A percentile compares a stretch with the other conserved stretches of the same genome.
phyloP scores from a whole-genome alignment of 1,140 invertebrate species.

The Caenorhabditis inopinata region DNA sequence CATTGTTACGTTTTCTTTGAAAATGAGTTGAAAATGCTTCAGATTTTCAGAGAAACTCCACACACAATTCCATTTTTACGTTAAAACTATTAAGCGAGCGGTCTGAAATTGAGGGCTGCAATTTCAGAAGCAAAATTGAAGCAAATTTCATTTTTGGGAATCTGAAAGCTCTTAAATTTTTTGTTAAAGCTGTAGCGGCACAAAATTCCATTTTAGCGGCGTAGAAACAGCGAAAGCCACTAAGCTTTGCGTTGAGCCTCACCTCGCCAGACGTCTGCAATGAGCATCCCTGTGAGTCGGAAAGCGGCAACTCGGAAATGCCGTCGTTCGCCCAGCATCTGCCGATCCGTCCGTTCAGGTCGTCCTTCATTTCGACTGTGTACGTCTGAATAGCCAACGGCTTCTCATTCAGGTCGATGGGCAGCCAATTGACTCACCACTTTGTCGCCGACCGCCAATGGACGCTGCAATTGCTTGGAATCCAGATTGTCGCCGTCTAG shows the following conservation, averaged over 20 bases:
- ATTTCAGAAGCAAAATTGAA: no score
- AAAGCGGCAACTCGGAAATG: slow-evolving; percentile 59
- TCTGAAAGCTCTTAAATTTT: no score
- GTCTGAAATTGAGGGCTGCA: no score
- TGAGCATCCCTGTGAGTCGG: slow-evolving; percentile 60
- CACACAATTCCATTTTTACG: no score
- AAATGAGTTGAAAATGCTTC: no score
- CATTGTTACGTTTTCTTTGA: no score
- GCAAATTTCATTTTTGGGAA: no score
- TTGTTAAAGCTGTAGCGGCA: no score
- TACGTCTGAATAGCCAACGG: slow-evolving; percentile 50
- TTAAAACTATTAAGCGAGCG: no score
- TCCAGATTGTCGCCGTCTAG: slow-evolving; percentile 50
- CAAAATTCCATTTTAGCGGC: no score
- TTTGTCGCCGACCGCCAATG: slow-evolving; percentile 62
- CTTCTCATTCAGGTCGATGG: background rate
- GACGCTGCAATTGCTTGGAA: slow-evolving; percentile 49
- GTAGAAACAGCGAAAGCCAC: no score
- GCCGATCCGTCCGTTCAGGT: slow-evolving; percentile 60
- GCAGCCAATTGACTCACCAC: slow-evolving; percentile 55
- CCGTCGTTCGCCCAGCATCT: slow-evolving; percentile 62
- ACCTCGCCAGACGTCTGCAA: slow-evolving; percentile 48
- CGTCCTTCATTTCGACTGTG: slow-evolving; percentile 58
- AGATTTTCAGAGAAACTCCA: no score
- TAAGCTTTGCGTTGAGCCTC: background rate